These are phyloP conservation scores for Monomorium pharaonis DNA, from an alignment of 1,140 invertebrate species.

Conservation along the genomic window DNA sequence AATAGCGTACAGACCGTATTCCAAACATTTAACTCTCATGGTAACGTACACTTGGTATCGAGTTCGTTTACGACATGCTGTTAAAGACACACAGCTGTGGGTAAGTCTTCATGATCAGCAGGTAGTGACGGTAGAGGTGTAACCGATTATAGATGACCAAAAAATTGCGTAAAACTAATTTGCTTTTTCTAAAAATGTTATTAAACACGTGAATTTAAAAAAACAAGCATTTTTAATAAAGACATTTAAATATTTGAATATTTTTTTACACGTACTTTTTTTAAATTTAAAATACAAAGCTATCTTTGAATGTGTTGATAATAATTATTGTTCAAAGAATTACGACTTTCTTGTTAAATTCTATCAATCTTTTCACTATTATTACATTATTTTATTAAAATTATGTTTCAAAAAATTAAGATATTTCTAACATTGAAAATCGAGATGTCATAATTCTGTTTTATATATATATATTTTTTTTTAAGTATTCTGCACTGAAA, in stretches of 20 bases:
- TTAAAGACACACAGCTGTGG: background rate
- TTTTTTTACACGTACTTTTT: background rate
- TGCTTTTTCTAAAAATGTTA: background rate
- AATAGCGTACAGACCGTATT: slow-evolving; percentile 28
- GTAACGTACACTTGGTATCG: background rate
- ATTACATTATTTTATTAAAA: background rate
- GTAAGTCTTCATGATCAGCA: background rate
- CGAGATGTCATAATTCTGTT: background rate
- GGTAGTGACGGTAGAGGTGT: background rate
- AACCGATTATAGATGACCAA: background rate
- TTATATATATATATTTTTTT: background rate
- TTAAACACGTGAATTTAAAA: background rate
- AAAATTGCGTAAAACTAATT: background rate
- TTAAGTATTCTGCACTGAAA: too few species aligned
- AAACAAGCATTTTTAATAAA: background rate
- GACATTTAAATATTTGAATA: background rate
- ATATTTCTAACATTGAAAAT: background rate
- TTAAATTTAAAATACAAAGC: background rate
- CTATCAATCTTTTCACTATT: background rate
- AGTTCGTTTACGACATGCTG: background rate
- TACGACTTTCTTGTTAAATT: background rate
- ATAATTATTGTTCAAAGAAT: background rate
- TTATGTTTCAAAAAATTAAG: background rate
- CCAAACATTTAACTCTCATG: background rate
- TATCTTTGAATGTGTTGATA: background rate